Conservation (phyloP, 1,140 invertebrate species). For the Aphis gossypii region DNA sequence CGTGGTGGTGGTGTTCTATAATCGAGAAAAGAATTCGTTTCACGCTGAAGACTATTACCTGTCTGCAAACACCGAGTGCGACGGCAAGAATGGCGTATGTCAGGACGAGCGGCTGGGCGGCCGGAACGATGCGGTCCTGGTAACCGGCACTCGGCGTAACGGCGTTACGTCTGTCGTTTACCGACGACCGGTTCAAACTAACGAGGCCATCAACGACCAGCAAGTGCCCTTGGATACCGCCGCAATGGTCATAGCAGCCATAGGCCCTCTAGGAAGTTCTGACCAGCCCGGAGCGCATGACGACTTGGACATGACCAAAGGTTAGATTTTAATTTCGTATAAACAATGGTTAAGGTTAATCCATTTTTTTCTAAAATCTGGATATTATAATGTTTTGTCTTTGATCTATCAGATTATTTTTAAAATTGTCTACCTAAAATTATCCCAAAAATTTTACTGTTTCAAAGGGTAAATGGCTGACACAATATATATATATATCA, state of each 20-base stretch:
- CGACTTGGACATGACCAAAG: conserved; percentile 73
- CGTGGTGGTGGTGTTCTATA: conserved; percentile 83
- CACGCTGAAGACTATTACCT: conserved; percentile 86
- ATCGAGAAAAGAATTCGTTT: conserved; percentile 73
- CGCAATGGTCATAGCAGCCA: conserved; percentile 84
- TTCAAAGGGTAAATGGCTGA: neutral
- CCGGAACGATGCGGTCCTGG: conserved; percentile 77
- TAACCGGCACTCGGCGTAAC: conserved; percentile 77
- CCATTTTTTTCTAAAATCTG: neutral
- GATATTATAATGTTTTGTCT: neutral
- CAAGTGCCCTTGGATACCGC: conserved; percentile 73
- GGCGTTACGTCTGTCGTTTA: conserved; percentile 85
- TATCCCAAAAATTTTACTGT: neutral
- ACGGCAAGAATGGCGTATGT: conserved; percentile 83
- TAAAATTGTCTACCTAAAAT: too few relatives aligned
- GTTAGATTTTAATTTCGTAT: conserved; percentile 55
- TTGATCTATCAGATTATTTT: neutral
- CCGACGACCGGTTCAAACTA: conserved; percentile 76
- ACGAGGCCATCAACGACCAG: conserved; percentile 75
- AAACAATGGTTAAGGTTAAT: neutral
- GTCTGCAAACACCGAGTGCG: conserved; percentile 81
- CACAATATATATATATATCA: neutral
- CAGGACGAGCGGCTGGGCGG: conserved; percentile 83
- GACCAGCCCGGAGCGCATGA: conserved; percentile 85
- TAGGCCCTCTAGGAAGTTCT: conserved; percentile 80